Evolutionary conservation across 2,888 invertebrate species (phyloP), one percentile per base, ranked within the genome.

Genomic region (Gymnosoma rotundatum): DNA sequence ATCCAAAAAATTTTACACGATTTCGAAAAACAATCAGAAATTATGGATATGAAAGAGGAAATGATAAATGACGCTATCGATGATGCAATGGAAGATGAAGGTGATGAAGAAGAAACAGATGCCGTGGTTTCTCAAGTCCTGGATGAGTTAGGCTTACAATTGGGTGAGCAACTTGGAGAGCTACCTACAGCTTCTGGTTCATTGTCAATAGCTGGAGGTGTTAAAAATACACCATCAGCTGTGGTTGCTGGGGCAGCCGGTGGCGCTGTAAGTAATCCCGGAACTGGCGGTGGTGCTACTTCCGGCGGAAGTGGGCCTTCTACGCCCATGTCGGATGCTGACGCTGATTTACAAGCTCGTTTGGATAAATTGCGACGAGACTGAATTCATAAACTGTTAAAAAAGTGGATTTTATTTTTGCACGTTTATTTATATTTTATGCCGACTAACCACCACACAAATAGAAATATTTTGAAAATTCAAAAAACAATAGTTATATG

Each of bases 1-100:
- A 99, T 99, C 90, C 99, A 99, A 93, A 97, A 97, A 91, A 99
- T 99, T 87, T 94, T 97, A 88, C 95, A 97, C 93, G 99, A 99
- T 91, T 99, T 99, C 93, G 99, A 99, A 93, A 99, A 99, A 91
- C 99, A 99, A 92, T 98, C 98, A 0, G 99, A 99, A 93, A 98
- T 99, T 75, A 99, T 99, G 99, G 99, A 99, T 91, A 99, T 99
- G 99, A 99, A 99, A 92, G 99, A 99, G 92, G 99, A 99, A 93
- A 98, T 99, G 95, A 99, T 99, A 96, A 98, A 98, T 91, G 99
- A 99, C 93, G 99, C 98, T 66, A 99, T 99, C 90, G 99, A 99
- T 92, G 99, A 99, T 93, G 99, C 99, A 0, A 98, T 99, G 96
- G 99, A 98, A 89, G 99, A 97, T 86, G 99, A 98, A 90, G 98